These are phyloP conservation scores for Drosophila insularis DNA, from an alignment of 1,140 invertebrate genomes.

Conservation along the genomic window DNA sequence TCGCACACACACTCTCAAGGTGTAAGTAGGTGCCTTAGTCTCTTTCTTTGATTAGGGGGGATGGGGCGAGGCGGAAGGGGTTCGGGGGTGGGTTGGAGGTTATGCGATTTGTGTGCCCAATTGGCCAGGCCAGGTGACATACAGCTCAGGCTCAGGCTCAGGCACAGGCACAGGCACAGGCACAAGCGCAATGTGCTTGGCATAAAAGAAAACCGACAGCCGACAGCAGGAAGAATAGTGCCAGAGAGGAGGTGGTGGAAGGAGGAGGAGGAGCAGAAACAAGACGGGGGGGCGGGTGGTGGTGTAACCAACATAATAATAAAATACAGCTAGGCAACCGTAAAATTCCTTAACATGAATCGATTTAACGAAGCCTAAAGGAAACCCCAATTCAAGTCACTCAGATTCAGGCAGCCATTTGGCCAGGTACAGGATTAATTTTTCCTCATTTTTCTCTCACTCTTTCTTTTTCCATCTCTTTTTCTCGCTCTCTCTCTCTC, in stretches of 20 bases:
- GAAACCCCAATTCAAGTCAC: slow-evolving; percentile 41
- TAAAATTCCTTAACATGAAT: slow-evolving; percentile 77
- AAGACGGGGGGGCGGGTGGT: slow-evolving; percentile 26
- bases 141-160: neutral
- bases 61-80: neutral
- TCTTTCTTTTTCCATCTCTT: neutral
- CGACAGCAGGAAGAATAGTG: neutral
- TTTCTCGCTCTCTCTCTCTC: neutral
- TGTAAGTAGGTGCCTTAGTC: slow-evolving; percentile 18
- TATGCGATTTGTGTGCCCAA: slow-evolving; percentile 57
- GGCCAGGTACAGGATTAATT: slow-evolving; percentile 48
- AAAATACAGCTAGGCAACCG: slow-evolving; percentile 78
- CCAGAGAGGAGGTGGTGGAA: too few relatives aligned
- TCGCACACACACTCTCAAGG: slow-evolving; percentile 7
- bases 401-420: slow-evolving; percentile 55
- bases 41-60: neutral
- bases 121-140: slow-evolving; percentile 54
- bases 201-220: slow-evolving; percentile 2
- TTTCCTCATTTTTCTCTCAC: neutral
- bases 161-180: too few relatives aligned
- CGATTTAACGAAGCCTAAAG: slow-evolving; percentile 68
- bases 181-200: slow-evolving; percentile 12
- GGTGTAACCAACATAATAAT: slow-evolving; percentile 64
- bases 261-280: neutral
- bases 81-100: neutral